Percentiles rank a stretch among this genome's conserved stretches.
These are phyloP conservation scores for Dorcus hopei DNA, from an alignment of 2,888 invertebrate species.

Conservation along the genomic window DNA sequence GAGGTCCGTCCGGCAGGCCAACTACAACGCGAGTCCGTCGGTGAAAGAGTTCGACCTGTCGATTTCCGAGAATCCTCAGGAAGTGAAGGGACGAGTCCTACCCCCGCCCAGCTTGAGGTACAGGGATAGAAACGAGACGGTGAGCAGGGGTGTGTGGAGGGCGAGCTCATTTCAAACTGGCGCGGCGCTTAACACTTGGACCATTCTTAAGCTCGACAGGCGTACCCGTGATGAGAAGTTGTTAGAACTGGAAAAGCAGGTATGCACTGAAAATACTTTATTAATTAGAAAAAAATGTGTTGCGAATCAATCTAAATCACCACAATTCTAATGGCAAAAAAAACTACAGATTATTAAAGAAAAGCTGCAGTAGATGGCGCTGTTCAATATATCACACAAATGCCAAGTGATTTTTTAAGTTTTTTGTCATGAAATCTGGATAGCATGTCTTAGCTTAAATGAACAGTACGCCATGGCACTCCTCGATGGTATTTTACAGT, in stretches of 20 bases:
- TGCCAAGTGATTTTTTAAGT: too few species aligned
- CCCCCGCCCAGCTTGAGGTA: conserved; percentile 73
- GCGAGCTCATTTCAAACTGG: conserved; percentile 44
- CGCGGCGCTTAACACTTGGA: conserved; percentile 48
- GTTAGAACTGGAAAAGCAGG: conserved; percentile 35
- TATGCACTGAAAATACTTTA: conserved; percentile 24
- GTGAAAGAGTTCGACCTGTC: conserved; percentile 80
- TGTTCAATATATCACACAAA: too few species aligned
- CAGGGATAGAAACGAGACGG: conserved; percentile 41
- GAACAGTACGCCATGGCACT: too few species aligned
- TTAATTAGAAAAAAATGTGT: too few species aligned
- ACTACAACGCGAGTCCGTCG: conserved; percentile 50
- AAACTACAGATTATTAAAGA: too few species aligned
- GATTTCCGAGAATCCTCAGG: conserved; percentile 70
- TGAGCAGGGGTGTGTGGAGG: conserved; percentile 51
- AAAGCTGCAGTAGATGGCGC: too few species aligned
- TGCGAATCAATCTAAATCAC: too few species aligned
- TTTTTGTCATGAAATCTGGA: too few species aligned
- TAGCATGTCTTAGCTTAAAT: too few species aligned
- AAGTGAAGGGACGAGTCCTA: conserved; percentile 75
- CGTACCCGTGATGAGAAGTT: conserved; percentile 28
- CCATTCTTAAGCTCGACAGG: conserved; percentile 47
- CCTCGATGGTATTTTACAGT: too few species aligned
- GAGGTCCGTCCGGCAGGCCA: conserved; percentile 51
- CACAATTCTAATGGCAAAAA: too few species aligned